These are phyloP conservation scores for Limnephilus marmoratus DNA, from an alignment of 2,888 invertebrate species.

Conservation along the genomic window DNA sequence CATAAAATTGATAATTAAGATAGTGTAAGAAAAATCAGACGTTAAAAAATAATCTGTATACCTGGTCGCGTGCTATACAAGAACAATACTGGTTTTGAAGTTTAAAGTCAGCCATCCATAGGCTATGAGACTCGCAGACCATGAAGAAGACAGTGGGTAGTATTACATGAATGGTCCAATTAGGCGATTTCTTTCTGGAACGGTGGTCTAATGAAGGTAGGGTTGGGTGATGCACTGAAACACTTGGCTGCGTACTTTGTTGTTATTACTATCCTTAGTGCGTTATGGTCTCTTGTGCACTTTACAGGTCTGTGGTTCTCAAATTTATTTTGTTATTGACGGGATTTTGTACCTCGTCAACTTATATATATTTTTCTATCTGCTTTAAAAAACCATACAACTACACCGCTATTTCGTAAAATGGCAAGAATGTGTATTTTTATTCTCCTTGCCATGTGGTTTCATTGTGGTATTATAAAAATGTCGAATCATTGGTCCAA, in stretches of 20 bases:
- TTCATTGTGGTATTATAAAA: no score
- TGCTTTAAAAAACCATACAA: no score
- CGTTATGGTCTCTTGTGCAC: not conserved
- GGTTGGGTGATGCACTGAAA: conserved; percentile 37
- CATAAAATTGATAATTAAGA: not conserved
- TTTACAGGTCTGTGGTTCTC: not conserved
- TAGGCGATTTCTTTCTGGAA: conserved; percentile 65
- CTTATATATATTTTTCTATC: no score
- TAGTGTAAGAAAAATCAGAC: not conserved
- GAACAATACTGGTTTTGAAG: not conserved
- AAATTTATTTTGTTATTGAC: not conserved
- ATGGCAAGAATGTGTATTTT: no score
- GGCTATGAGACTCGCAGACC: not conserved
- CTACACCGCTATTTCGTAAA: no score
- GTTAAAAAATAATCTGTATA: not conserved
- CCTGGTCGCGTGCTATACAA: not conserved
- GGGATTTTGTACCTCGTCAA: no score
- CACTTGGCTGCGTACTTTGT: conserved; percentile 33
- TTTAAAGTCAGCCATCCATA: conserved; percentile 22
- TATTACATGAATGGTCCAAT: conserved; percentile 50
- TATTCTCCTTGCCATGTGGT: no score
- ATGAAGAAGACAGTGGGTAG: conserved; percentile 20
- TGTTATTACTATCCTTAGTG: not conserved
- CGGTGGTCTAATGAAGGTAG: conserved; percentile 57
- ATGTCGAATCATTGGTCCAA: no score